phyloP scores from a whole-genome alignment of 2,113 vertebrate genomes.

The Passer domesticus region DNA sequence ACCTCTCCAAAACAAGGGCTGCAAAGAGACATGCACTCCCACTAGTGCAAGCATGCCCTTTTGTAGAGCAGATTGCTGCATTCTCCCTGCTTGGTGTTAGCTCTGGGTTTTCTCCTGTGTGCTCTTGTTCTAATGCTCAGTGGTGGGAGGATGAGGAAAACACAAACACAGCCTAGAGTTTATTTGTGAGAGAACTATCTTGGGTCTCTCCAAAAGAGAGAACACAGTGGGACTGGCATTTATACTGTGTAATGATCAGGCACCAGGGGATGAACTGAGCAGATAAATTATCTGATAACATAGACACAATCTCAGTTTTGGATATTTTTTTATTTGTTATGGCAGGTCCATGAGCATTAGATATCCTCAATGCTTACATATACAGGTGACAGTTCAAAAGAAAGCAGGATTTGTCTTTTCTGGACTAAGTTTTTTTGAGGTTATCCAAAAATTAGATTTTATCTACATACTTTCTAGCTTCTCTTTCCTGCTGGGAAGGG shows the following conservation, averaged over 20 bases:
- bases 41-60: background rate
- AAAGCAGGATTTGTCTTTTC: background rate
- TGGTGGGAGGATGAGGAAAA: background rate
- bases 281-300: background rate
- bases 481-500: background rate
- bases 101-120: background rate
- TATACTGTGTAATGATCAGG: background rate
- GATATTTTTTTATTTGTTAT: background rate
- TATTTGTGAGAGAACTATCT: background rate
- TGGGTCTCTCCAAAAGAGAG: background rate
- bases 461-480: background rate
- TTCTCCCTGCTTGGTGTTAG: accelerated
- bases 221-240: background rate
- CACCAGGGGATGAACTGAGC: background rate
- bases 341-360: background rate
- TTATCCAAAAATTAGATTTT: background rate
- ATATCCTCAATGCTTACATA: background rate
- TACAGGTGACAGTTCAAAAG: background rate
- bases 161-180: background rate
- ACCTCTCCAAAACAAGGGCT: background rate
- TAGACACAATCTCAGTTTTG: background rate
- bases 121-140: background rate
- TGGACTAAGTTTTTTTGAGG: background rate
- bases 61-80: background rate
- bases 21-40: background rate